Evolutionary conservation across 2,888 invertebrate genomes (phyloP), one percentile per base, ranked within the genome.

Genomic region (Merodon equestris): DNA sequence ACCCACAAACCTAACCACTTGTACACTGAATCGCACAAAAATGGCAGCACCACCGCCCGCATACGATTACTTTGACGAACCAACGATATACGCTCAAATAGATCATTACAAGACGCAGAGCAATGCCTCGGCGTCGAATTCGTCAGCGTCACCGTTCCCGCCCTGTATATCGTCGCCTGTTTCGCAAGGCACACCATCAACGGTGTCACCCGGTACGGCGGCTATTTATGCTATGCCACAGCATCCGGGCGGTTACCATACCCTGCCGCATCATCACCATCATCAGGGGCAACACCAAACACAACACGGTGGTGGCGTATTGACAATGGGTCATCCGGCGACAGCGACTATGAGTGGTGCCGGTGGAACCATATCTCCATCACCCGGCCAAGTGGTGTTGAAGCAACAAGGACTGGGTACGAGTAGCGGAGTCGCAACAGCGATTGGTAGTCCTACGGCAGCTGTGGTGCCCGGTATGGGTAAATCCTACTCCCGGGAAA

Each of bases 41-140:
- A 84, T 84, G 51, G 50, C 68, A 17, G 71, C 79, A 68, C 87
- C 85, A 70, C 88, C 88, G 81, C 88, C 88, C 64, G 85, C 87
- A 44, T 89, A 88, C 73, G 88, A 89, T 82, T 89, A 89, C 83
- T 89, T 89, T 81, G 92, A 93, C 83, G 93, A 93, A 85, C 91
- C 93, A 60, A 93, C 93, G 84, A 92, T 93, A 86, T 93, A 94
- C 88, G 93, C 94, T 74, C 93, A 93, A 89, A 93, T 94, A 88
- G 93, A 93, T 88, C 93, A 93, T 86, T 91, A 90, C 83, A 91
- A 92, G 82, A 89, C 91, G 83, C 89, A 88, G 47, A 34, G 53
- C 9, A n/a, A 64, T 17, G 50, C 63, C 76, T 82, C 82, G 13
- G 83, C 83, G 81, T 84, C 85, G 75, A 84, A 83, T 45, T 84